These are phyloP conservation scores for Agelas oroides DNA, from an alignment of 37 sponge, comb jelly and placozoan genomes.

Conservation along the genomic window DNA sequence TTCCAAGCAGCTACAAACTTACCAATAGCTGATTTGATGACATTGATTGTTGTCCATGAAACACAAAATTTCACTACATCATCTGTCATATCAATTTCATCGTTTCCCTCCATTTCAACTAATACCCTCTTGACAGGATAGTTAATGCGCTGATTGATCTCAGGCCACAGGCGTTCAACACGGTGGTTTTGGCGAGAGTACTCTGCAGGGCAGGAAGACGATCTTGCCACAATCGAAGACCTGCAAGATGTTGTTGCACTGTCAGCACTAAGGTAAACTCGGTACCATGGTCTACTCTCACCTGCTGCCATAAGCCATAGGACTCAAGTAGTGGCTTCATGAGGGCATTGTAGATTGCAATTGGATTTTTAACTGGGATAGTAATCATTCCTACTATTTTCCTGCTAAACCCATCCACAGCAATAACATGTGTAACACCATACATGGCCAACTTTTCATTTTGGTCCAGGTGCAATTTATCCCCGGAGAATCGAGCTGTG, in stretches of 20 bases:
- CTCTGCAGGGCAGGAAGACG: conserved; percentile 11
- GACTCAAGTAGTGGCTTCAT: conserved; percentile 18
- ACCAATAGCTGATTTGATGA: background rate
- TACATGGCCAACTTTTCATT: conserved; percentile 58
- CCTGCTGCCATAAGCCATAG: conserved; percentile 51
- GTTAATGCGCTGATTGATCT: conserved; percentile 44
- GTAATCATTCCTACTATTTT: conserved; percentile 39
- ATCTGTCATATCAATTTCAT: conserved; percentile 36
- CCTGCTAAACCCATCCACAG: conserved; percentile 48
- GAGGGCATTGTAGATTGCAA: conserved; percentile 39
- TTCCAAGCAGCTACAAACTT: conserved; percentile 44
- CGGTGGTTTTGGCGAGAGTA: conserved; percentile 39
- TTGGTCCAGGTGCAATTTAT: conserved; percentile 71
- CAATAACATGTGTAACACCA: conserved; percentile 47
- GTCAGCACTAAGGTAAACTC: conserved; percentile 47
- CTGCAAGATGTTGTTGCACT: conserved; percentile 32
- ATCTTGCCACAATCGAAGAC: background rate
- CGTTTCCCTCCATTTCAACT: conserved; percentile 20
- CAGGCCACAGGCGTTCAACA: conserved; percentile 45
- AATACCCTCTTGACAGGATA: conserved; percentile 38
- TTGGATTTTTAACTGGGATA: conserved; percentile 35
- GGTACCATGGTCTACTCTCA: conserved; percentile 53
- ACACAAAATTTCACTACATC: conserved; percentile 48
- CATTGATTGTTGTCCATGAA: conserved; percentile 29
- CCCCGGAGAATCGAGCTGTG: conserved; percentile 57